These are phyloP conservation scores for Bucco capensis DNA, from an alignment of 2,113 vertebrate genomes.

Conservation along the genomic window DNA sequence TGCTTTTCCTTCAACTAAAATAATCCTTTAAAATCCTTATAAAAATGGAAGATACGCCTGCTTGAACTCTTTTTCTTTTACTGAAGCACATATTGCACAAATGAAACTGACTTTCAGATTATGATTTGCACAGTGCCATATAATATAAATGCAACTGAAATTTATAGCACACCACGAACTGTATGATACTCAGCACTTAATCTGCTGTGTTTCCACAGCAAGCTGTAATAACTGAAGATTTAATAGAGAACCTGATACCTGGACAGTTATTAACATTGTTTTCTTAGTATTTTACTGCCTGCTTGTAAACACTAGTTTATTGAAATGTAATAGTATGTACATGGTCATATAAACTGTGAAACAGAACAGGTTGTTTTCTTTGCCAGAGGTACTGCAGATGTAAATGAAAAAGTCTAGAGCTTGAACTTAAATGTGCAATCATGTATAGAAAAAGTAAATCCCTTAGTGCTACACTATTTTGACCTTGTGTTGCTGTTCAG, in stretches of 20 bases:
- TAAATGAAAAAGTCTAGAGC: neutral
- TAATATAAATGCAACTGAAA: slow-evolving; percentile 35
- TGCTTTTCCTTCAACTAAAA: slow-evolving; percentile 26
- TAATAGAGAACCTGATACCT: slow-evolving; percentile 39
- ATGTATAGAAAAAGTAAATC: neutral
- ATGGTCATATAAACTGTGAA: slow-evolving; percentile 14
- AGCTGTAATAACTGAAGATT: slow-evolving; percentile 44
- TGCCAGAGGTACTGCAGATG: neutral
- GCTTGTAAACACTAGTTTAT: slow-evolving; percentile 54
- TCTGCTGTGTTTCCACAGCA: slow-evolving; percentile 31
- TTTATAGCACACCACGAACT: slow-evolving; percentile 25
- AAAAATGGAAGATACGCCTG: slow-evolving; percentile 15
- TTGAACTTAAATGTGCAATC: slow-evolving; percentile 7
- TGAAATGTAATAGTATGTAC: slow-evolving; percentile 16
- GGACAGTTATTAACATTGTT: slow-evolving; percentile 58
- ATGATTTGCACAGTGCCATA: slow-evolving; percentile 40
- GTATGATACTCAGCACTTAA: slow-evolving; percentile 36
- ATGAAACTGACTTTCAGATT: slow-evolving; percentile 41
- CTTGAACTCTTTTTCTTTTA: slow-evolving; percentile 34
- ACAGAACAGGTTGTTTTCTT: neutral
- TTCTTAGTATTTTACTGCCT: slow-evolving; percentile 29
- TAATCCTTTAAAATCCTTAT: slow-evolving; percentile 23
- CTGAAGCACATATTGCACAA: neutral
- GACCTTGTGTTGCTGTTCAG: neutral
- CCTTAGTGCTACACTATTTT: neutral